phyloP scores from a whole-genome alignment of 2,113 vertebrate species.

The Amblyornis subalaris region DNA sequence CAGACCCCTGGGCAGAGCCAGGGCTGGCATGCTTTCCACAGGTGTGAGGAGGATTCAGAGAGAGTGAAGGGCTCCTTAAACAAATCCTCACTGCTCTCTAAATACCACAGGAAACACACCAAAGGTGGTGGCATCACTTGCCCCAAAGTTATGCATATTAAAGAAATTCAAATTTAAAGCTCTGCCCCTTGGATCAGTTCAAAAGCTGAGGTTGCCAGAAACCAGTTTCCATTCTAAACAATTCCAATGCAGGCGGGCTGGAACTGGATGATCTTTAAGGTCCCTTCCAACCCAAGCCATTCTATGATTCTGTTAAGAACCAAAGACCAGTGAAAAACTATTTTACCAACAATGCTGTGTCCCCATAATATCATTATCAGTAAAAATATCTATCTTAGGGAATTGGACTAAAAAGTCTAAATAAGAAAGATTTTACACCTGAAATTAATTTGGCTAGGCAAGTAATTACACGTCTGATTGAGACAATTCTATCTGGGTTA shows the following conservation, averaged over 20 bases:
- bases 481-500: background rate
- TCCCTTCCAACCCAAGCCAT: background rate
- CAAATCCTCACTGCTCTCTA: background rate
- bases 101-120: background rate
- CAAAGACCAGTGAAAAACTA: background rate
- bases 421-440: background rate
- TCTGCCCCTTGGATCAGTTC: background rate
- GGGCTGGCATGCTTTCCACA: background rate
- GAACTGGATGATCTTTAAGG: background rate
- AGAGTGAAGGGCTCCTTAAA: background rate
- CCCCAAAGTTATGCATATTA: background rate
- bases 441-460: background rate
- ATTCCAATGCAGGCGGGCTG: background rate
- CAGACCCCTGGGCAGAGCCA: background rate
- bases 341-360: background rate
- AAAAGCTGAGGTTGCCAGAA: background rate
- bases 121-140: accelerated
- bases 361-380: background rate
- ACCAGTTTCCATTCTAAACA: background rate
- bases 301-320: background rate
- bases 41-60: background rate
- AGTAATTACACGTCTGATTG: background rate
- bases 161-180: background rate
- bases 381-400: background rate
- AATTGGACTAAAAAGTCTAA: background rate